phyloP scores from a whole-genome alignment of 2,888 invertebrate species.

The Eulithis prunata region DNA sequence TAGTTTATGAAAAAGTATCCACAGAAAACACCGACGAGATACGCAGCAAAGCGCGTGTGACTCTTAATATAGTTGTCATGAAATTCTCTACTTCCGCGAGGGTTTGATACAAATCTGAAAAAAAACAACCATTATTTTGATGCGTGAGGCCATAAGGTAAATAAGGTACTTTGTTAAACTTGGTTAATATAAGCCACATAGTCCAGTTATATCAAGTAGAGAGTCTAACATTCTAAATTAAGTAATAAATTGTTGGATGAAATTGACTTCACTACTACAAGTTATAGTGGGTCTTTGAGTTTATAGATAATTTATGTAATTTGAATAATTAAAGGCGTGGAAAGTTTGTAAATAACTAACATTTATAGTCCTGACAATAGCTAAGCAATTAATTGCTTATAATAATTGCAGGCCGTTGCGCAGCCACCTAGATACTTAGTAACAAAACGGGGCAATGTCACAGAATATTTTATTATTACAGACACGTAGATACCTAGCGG shows the following conservation, averaged over 20 bases:
- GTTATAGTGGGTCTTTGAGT: background rate
- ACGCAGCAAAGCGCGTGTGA: slow-evolving; percentile 84
- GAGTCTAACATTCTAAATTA: too few species aligned
- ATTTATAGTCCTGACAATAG: slow-evolving; percentile 15
- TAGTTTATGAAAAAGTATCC: slow-evolving; percentile 71
- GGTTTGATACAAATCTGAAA: slow-evolving; percentile 78
- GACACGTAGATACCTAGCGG: too few species aligned
- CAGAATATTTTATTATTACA: background rate
- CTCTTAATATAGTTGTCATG: slow-evolving; percentile 84
- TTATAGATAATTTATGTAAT: slow-evolving; percentile 6
- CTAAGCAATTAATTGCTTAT: slow-evolving; percentile 6
- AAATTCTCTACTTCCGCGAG: slow-evolving; percentile 81
- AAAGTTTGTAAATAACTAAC: slow-evolving; percentile 3
- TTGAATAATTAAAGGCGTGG: slow-evolving; percentile 7
- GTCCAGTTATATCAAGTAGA: too few species aligned
- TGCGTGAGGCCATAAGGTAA: too few species aligned
- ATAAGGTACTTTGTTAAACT: too few species aligned
- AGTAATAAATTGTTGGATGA: too few species aligned
- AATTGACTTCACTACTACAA: too few species aligned
- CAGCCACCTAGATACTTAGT: background rate
- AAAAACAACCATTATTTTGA: background rate
- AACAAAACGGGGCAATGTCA: background rate
- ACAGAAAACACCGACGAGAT: slow-evolving; percentile 83
- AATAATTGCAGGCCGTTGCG: slow-evolving; percentile 10
- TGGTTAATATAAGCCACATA: too few species aligned